Evolutionary conservation across 2,113 vertebrate species (phyloP).

Genomic region (Dolichallabes microphthalmus): DNA sequence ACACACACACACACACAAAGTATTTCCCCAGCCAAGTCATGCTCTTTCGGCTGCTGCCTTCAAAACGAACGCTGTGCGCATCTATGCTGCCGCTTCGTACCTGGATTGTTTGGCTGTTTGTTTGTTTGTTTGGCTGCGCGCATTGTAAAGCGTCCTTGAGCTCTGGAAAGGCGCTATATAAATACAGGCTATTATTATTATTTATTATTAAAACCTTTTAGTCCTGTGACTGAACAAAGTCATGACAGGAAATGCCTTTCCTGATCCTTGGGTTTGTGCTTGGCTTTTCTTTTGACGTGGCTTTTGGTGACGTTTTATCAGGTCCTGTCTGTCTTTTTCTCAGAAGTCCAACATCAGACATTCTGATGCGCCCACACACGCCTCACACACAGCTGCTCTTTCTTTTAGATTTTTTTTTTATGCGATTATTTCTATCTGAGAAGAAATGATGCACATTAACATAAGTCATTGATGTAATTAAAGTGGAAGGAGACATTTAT

Average conservation of each 20-base stretch:
- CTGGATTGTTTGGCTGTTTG: no score
- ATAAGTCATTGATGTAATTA: neutral
- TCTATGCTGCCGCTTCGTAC: no score
- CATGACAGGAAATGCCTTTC: slow-evolving; percentile 16
- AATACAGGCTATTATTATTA: no score
- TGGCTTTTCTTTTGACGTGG: neutral
- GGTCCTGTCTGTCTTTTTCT: neutral
- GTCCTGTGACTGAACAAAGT: neutral
- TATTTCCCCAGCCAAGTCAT: slow-evolving; percentile 32
- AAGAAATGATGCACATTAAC: neutral
- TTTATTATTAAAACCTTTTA: no score
- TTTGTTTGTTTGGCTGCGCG: no score
- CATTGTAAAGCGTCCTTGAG: no score
- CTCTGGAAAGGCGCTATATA: no score
- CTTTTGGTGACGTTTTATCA: neutral
- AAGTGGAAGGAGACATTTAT: neutral
- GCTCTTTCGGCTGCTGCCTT: neutral
- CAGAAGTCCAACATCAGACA: neutral
- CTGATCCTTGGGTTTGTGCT: neutral
- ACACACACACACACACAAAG: slow-evolving; percentile 26
- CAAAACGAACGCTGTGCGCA: no score
- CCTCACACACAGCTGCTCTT: neutral
- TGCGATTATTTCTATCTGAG: neutral
- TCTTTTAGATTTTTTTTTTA: neutral
- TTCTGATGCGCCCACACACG: neutral